Evolutionary conservation across 2,797 vertebrate species (phyloP).

Genomic region (Megalops cyprinoides): DNA sequence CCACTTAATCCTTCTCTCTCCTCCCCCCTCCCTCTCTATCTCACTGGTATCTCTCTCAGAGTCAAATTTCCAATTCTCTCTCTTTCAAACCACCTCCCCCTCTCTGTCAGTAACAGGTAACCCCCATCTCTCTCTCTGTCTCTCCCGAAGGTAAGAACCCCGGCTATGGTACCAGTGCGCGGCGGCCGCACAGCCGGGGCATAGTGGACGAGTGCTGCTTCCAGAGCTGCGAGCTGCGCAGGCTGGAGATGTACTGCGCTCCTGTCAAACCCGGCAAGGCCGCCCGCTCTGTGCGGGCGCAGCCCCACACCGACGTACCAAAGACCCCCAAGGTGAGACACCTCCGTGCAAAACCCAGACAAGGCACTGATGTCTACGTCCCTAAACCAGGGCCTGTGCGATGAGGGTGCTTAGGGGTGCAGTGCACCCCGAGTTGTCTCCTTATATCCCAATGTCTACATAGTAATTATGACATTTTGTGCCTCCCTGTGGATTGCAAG

Average conservation of each 20-base stretch:
- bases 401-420: no score
- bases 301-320: conserved; percentile 92
- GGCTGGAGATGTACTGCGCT: conserved; percentile 98
- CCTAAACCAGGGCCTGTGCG: conserved; percentile 66
- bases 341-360: no score
- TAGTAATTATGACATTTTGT: no score
- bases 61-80: neutral
- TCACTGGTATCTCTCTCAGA: conserved; percentile 23
- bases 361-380: conserved; percentile 51
- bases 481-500: no score
- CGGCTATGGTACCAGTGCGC: conserved; percentile 90
- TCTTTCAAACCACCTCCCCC: neutral
- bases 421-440: no score
- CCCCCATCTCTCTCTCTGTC: neutral
- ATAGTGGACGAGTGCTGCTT: conserved; percentile 99
- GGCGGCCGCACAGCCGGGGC: conserved; percentile 86
- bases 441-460: no score
- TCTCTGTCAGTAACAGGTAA: neutral
- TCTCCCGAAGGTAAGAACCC: conserved; percentile 85
- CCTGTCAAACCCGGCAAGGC: conserved; percentile 89
- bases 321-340: conserved; percentile 90
- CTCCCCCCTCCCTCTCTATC: no score
- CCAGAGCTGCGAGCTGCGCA: conserved; percentile 94
- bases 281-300: conserved; percentile 88
- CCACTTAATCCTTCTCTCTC: neutral